Percentiles rank a stretch among this genome's conserved stretches.
These are phyloP conservation scores for Ameiurus melas DNA, from an alignment of 2,113 vertebrate genomes.

Conservation along the genomic window DNA sequence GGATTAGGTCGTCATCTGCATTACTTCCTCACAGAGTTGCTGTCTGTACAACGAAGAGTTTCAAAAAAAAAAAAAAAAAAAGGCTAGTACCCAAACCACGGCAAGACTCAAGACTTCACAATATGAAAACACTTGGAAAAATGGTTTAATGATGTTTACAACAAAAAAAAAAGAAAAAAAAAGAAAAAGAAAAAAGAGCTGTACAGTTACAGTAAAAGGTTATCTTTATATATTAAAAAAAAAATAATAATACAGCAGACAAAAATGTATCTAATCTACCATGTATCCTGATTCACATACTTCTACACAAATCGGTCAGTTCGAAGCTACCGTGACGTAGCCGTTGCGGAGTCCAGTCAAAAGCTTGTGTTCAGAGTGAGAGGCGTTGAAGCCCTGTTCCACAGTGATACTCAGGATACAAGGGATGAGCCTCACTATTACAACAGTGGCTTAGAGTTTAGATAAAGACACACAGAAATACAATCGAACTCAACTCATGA, in stretches of 20 bases:
- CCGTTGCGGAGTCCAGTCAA: conserved; percentile 72
- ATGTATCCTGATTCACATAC: conserved; percentile 95
- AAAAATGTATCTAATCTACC: conserved; percentile 96
- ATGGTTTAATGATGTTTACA: conserved; percentile 99
- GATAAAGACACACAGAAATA: conserved; percentile 52
- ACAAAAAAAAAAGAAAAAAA: conserved; percentile 78
- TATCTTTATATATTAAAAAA: conserved; percentile 86
- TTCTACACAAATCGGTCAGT: conserved; percentile 89
- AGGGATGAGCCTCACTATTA: conserved; percentile 52
- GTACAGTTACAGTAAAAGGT: conserved; percentile 99
- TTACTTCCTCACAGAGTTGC: too few relatives aligned
- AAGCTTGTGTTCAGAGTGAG: conserved; percentile 73
- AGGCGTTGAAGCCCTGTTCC: conserved; percentile 51
- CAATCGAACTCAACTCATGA: conserved; percentile 64
- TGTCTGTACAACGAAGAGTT: neutral
- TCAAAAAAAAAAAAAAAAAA: neutral
- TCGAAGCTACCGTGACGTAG: conserved; percentile 69
- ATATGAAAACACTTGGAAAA: conserved; percentile 99
- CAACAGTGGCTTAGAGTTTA: conserved; percentile 61
- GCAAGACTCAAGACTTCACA: conserved; percentile 56
- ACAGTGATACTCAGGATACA: conserved; percentile 62
- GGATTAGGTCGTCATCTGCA: neutral
- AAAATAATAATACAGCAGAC: conserved; percentile 99
- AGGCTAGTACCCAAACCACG: conserved; percentile 4
- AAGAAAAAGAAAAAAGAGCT: conserved; percentile 94